Conservation (phyloP, 2,888 invertebrate genomes). For the Nomada fabriciana region DNA sequence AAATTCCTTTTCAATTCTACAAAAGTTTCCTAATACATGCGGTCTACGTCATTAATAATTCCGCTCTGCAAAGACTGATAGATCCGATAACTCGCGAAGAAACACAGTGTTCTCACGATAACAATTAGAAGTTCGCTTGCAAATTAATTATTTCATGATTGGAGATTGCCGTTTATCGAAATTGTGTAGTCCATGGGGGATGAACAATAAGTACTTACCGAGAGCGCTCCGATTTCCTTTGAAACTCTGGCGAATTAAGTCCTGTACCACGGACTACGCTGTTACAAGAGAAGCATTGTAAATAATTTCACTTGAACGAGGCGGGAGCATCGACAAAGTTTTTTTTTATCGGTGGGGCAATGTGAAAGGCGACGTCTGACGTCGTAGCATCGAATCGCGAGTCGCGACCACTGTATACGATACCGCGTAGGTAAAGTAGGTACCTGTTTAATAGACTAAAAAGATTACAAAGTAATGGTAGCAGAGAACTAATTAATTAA, state of each 20-base stretch:
- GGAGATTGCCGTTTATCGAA: conserved; percentile 8
- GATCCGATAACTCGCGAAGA: conserved; percentile 52
- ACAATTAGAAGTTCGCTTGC: conserved; percentile 15
- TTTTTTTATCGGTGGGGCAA: conserved; percentile 80
- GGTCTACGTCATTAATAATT: conserved; percentile 68
- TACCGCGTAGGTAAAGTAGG: conserved; percentile 84
- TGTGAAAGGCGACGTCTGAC: conserved; percentile 81
- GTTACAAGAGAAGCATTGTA: conserved; percentile 40
- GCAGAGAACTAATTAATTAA: conserved; percentile 78
- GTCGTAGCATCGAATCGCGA: conserved; percentile 82
- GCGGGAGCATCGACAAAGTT: conserved; percentile 27
- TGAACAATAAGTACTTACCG: conserved; percentile 38
- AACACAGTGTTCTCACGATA: not conserved
- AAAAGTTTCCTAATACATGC: conserved; percentile 48
- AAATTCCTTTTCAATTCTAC: conserved; percentile 19
- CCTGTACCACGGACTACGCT: conserved; percentile 6
- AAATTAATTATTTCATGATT: not conserved
- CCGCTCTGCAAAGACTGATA: conserved; percentile 76
- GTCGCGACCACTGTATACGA: conserved; percentile 83
- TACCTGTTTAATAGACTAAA: conserved; percentile 82
- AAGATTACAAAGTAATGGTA: conserved; percentile 76
- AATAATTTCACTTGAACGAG: conserved; percentile 52
- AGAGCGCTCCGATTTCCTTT: conserved; percentile 29
- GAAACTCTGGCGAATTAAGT: conserved; percentile 5
- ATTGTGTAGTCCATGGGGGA: not conserved